phyloP scores from a whole-genome alignment of 2,113 vertebrate genomes.

The Cyanistes caeruleus region DNA sequence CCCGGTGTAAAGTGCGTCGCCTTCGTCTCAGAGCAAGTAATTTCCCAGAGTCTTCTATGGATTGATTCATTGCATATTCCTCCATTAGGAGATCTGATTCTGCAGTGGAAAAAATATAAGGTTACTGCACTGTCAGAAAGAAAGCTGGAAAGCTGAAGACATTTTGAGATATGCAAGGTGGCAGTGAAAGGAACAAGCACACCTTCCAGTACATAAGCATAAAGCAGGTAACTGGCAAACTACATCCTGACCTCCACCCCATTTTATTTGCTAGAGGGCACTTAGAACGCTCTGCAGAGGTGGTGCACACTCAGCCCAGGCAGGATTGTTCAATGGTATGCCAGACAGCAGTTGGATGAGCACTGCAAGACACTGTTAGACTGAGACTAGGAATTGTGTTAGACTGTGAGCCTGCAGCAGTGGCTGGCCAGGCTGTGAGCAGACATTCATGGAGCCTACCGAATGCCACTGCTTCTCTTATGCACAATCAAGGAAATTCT shows the following conservation, averaged over 20 bases:
- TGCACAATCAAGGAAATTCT: background rate
- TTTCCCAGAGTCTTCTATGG: constrained; percentile 83
- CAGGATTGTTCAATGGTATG: background rate
- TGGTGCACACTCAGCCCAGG: background rate
- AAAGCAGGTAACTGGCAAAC: background rate
- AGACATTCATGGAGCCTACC: background rate
- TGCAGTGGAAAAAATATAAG: constrained; percentile 31
- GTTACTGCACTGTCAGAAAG: background rate
- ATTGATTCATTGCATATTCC: constrained; percentile 83
- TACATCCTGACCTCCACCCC: background rate
- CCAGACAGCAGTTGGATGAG: background rate
- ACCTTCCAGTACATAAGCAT: background rate
- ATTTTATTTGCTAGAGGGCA: background rate
- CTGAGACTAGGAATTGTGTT: background rate
- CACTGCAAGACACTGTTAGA: background rate
- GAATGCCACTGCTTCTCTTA: background rate
- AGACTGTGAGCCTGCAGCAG: background rate
- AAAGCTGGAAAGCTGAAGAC: background rate
- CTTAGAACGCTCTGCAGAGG: background rate
- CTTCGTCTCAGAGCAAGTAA: constrained; percentile 80
- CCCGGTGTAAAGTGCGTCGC: constrained; percentile 82
- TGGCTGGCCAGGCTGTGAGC: background rate
- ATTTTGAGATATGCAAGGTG: background rate
- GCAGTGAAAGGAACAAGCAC: background rate
- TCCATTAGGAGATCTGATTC: constrained; percentile 89